These are phyloP conservation scores for Sparidentex hasta DNA, from an alignment of 2,797 vertebrate species.

Conservation along the genomic window DNA sequence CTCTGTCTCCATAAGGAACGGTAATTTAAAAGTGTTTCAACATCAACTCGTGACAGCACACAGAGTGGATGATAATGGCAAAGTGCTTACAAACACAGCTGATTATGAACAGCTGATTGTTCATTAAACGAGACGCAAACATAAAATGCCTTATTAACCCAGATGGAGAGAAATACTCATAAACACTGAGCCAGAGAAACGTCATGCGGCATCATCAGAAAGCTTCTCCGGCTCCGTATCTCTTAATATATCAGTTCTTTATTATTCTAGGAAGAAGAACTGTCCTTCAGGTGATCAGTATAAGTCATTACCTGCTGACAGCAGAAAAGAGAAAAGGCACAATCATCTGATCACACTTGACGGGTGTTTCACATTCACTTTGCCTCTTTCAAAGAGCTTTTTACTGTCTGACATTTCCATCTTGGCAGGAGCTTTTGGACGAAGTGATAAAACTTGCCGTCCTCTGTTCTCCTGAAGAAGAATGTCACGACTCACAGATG, in stretches of 20 bases:
- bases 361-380: constrained; percentile 4
- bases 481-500: constrained; percentile 2
- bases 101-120: constrained; percentile 1
- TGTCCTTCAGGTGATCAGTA: neutral
- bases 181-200: constrained; percentile 1
- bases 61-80: neutral
- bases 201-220: neutral
- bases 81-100: constrained; percentile 10
- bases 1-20: neutral
- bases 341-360: constrained; percentile 35
- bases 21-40: constrained; percentile 13
- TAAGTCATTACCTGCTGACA: constrained; percentile 8
- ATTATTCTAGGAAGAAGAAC: neutral
- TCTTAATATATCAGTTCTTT: neutral
- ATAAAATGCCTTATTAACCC: constrained; percentile 7
- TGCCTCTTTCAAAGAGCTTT: neutral
- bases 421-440: constrained; percentile 15
- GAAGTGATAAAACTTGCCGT: constrained; percentile 17
- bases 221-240: neutral
- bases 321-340: constrained; percentile 1
- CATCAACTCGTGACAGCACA: neutral
- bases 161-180: neutral
- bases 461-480: neutral
- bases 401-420: constrained; percentile 37
- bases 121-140: constrained; percentile 5